Evolutionary conservation across 2,797 vertebrate genomes (phyloP).

Genomic region (Epinephelus coioides): DNA sequence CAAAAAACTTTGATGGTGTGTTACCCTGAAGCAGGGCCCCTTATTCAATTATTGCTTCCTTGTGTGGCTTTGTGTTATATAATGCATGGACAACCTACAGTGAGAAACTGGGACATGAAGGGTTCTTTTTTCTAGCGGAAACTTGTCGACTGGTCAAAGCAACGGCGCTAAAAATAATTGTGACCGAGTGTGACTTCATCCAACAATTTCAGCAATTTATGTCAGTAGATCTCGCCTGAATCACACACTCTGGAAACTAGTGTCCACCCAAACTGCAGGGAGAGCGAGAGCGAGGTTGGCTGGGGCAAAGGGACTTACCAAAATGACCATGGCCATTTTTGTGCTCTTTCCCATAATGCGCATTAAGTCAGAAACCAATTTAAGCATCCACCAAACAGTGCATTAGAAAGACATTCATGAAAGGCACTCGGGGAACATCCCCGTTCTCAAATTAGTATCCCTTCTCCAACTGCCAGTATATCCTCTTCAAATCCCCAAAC

Average conservation of each 20-base stretch:
- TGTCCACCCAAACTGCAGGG: constrained; percentile 13
- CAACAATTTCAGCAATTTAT: constrained; percentile 46
- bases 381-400: constrained; percentile 43
- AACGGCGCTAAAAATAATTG: constrained; percentile 28
- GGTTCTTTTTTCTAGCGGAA: constrained; percentile 44
- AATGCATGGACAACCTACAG: constrained; percentile 33
- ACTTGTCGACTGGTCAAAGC: constrained; percentile 45
- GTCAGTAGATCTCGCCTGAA: constrained; percentile 15
- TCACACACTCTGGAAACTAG: constrained; percentile 25
- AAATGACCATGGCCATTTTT: constrained; percentile 28
- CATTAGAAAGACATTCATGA: constrained; percentile 40
- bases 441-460: constrained; percentile 58
- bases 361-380: constrained; percentile 48
- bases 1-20: constrained; percentile 55
- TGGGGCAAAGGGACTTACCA: not conserved
- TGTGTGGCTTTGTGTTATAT: constrained; percentile 62
- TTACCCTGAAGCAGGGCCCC: constrained; percentile 52
- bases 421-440: constrained; percentile 29
- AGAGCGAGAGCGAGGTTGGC: not conserved
- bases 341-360: constrained; percentile 29
- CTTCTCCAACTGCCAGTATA: constrained; percentile 52
- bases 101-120: constrained; percentile 36
- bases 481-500: constrained; percentile 65
- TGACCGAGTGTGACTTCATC: constrained; percentile 43
- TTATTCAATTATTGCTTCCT: constrained; percentile 71